Evolutionary conservation across 2,888 invertebrate species (phyloP).

Genomic region (Prosopocoilus inquinatus): DNA sequence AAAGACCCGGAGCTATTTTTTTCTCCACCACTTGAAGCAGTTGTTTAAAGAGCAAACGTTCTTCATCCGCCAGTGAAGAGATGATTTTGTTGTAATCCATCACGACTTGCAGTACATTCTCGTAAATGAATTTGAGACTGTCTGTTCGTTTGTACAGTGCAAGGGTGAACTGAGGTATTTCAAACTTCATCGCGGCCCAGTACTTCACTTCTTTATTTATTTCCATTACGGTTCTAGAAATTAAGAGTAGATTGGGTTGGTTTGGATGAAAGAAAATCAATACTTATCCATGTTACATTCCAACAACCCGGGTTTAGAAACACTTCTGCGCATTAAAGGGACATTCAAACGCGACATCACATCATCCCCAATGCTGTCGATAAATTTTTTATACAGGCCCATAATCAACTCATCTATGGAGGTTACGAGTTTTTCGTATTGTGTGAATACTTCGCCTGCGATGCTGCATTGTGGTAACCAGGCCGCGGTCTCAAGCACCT

Average conservation of each 20-base stretch:
- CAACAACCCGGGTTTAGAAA: slow-evolving; percentile 62
- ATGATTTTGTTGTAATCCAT: slow-evolving; percentile 78
- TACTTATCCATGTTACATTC: slow-evolving; percentile 80
- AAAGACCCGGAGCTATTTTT: slow-evolving; percentile 72
- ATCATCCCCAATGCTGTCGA: slow-evolving; percentile 58
- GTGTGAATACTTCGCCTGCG: slow-evolving; percentile 68
- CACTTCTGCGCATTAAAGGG: slow-evolving; percentile 70
- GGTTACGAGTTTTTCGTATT: slow-evolving; percentile 61
- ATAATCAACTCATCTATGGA: slow-evolving; percentile 59
- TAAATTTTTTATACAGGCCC: slow-evolving; percentile 58
- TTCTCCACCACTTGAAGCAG: slow-evolving; percentile 63
- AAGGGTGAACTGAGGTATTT: slow-evolving; percentile 67
- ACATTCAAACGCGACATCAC: slow-evolving; percentile 62
- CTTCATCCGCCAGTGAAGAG: slow-evolving; percentile 71
- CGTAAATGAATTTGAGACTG: slow-evolving; percentile 62
- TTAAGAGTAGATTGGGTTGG: slow-evolving; percentile 7
- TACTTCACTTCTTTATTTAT: slow-evolving; percentile 71
- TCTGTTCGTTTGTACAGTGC: slow-evolving; percentile 63
- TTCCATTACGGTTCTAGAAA: slow-evolving; percentile 61
- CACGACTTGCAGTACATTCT: slow-evolving; percentile 70
- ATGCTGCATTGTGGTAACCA: slow-evolving; percentile 77
- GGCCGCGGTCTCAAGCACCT: slow-evolving; percentile 69
- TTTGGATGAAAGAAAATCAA: not conserved
- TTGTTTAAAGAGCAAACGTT: slow-evolving; percentile 74
- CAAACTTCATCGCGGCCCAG: slow-evolving; percentile 70